Evolutionary conservation across 2,888 invertebrate species (phyloP), one percentile per base, ranked within the genome.

Genomic region (Brachypterus glaber): DNA sequence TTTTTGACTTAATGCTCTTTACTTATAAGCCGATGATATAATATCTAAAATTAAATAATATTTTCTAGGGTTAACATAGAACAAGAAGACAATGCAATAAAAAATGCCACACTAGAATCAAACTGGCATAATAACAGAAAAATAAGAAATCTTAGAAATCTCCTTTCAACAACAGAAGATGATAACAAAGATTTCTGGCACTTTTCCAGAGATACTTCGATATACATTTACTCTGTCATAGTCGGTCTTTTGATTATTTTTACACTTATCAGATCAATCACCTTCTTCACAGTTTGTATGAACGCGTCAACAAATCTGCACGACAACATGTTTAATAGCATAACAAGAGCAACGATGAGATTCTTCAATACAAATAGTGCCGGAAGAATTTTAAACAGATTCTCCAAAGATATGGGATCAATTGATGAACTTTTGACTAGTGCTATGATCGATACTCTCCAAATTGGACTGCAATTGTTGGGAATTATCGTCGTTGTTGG

Each of bases 401-500:
- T 82, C 56, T 75, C 81, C 3, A 82, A 81, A 58, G 82, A 82
- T 53, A 72, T 79, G 57, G 79, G 71, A 0, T 63, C 72, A 1
- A 66, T 73, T n/a, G 73, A 73, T 50, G 73, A 73, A 52, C 38
- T 70, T 4, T 48, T 73, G 21, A 70, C 72, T 0, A 51, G 56
- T 13, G 68, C 70, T 2, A 50, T 73, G 47, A 70, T 73, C 35
- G 72, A 73, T 59, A 67, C 66, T 21, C 62, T 65, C 32, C 64
- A 64, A 51, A 72, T 82, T 33, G 76, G 76, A 13, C 62, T 78
- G 16, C 63, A 73, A 0, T 62, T 88, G 30, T 62, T 82, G 9
- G 86, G 84, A 9, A 77, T 88, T 17, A 69, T 84, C 7, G 68
- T 81, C 0, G 79, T 89, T 30, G 77, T 86, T 0, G 78, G 77